Conservation (phyloP, 2,888 invertebrate genomes). For the Miltochrista miniata region DNA sequence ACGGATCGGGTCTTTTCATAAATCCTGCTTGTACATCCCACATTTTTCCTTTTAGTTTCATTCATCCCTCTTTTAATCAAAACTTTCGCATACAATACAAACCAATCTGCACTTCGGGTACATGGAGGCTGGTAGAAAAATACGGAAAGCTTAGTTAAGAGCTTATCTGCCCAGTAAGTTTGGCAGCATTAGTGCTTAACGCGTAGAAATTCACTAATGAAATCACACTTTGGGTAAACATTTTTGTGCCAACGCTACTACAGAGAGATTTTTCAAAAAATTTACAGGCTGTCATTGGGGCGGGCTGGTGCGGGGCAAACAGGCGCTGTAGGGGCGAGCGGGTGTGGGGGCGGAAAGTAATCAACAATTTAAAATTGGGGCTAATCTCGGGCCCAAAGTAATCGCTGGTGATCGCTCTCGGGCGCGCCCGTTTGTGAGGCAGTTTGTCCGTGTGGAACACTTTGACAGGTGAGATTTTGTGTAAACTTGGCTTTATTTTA, state of each 20-base stretch:
- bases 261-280: constrained; percentile 63
- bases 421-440: constrained; percentile 22
- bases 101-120: too few relatives aligned
- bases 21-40: too few relatives aligned
- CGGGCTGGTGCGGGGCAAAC: constrained; percentile 14
- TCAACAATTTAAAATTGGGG: constrained; percentile 82
- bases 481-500: constrained; percentile 8
- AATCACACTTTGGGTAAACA: not conserved
- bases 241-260: constrained; percentile 32
- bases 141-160: too few relatives aligned
- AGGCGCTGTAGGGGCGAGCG: constrained; percentile 30
- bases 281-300: constrained; percentile 69
- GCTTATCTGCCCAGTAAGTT: too few relatives aligned
- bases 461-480: constrained; percentile 21
- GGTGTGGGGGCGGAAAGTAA: constrained; percentile 61
- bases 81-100: too few relatives aligned
- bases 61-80: too few relatives aligned
- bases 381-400: constrained; percentile 69
- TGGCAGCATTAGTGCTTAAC: too few relatives aligned
- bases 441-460: constrained; percentile 20
- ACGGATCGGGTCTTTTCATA: too few relatives aligned
- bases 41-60: too few relatives aligned
- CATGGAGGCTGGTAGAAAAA: too few relatives aligned
- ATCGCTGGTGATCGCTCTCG: constrained; percentile 70
- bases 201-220: too few relatives aligned